Evolutionary conservation across 1,140 invertebrate species (phyloP), one percentile per base, ranked within the genome.

Genomic region (Cyclina sinensis): DNA sequence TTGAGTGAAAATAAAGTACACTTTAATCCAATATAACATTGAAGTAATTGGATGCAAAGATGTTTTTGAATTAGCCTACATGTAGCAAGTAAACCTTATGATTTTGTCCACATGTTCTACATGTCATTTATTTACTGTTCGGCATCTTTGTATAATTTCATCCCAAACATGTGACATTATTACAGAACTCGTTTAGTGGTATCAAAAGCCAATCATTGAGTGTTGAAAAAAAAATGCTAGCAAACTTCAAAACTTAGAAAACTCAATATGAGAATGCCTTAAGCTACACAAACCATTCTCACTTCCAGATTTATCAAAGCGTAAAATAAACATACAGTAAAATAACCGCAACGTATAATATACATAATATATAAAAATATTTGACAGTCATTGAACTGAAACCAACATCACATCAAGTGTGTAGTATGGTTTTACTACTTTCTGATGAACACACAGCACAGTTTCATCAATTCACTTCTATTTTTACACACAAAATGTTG

Each of bases 301-400:
- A 65, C 30, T 70, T 37, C 65, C 65, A 37, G 27, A 27, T 70
- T 70, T 70, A 70, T 37, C 12, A 70, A 18, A 37, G 9, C 65
- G 24, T 2, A n/a, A n/a, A n/a, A n/a, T n/a, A n/a, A n/a, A n/a
- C n/a, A n/a, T n/a, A n/a, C 4, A 9, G 5, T 9, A 57, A 57
- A 57, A 57, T 57, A 57, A 57, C 54, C 54, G 21, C 54, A 57
- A 57, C n/a, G n/a, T n/a, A n/a, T n/a, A n/a, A n/a, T n/a, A n/a
- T n/a, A 57, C 54, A 57, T 57, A 57, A 57, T 9, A 4, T 9
- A 5, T 4, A 43, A 30, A 78, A 78, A 78, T 78, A 78, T 35
- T 78, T 78, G 43, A 48, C 27, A 30, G 46, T 37, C 30, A 78
- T 46, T 54, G 46, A 78, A 78, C 46, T 35, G 48, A 16, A 51